Conservation (phyloP, 2,113 vertebrate species). For the Porphyrio hochstetteri region DNA sequence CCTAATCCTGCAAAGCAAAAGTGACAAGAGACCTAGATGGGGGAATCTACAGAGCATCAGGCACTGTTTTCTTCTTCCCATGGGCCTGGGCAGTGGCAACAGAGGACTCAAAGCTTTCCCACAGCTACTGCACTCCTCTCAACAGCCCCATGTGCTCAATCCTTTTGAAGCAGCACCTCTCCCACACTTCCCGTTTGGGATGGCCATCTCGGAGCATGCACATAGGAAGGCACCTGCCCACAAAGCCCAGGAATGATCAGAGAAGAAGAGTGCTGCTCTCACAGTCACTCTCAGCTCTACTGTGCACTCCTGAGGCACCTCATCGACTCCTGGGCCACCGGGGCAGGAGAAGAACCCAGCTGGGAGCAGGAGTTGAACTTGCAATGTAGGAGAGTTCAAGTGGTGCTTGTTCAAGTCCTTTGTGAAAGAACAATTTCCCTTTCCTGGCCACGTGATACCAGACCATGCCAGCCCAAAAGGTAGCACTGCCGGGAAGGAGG, state of each 20-base stretch:
- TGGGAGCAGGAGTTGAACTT: background rate
- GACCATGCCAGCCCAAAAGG: background rate
- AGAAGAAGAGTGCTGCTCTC: background rate
- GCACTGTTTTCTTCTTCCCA: background rate
- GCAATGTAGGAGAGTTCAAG: background rate
- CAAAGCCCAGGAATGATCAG: background rate
- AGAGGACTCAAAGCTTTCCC: background rate
- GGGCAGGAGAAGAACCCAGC: background rate
- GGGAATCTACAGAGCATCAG: background rate
- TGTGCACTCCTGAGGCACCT: background rate
- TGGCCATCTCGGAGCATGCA: rapidly evolving
- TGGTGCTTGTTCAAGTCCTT: background rate
- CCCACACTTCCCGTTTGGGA: background rate
- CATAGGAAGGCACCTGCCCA: background rate
- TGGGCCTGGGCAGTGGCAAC: background rate
- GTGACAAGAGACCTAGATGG: background rate
- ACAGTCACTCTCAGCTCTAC: background rate
- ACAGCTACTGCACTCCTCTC: background rate
- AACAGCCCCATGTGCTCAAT: rapidly evolving
- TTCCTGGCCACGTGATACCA: background rate
- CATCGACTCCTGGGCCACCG: background rate
- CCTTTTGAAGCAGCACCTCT: background rate
- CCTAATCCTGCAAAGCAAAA: constrained; percentile 63
- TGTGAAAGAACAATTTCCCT: background rate
- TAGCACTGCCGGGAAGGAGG: background rate